Evolutionary conservation across 1,140 invertebrate species (phyloP).

Genomic region (Listronotus oregonensis): DNA sequence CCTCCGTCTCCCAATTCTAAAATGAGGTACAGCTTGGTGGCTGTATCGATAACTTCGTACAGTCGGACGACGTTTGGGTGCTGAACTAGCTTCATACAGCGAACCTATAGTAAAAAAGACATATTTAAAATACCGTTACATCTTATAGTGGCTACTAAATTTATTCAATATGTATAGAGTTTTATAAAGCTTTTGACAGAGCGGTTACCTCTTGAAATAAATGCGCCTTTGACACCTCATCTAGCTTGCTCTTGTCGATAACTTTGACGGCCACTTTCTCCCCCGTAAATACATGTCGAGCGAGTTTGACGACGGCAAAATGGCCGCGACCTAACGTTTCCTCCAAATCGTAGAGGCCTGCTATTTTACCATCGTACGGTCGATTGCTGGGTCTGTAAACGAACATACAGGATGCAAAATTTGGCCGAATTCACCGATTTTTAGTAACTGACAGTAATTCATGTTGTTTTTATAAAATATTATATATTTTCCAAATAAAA

Average conservation of each 20-base stretch:
- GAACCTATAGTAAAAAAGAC: conserved; percentile 67
- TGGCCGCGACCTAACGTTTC: conserved; percentile 93
- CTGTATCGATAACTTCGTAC: conserved; percentile 99
- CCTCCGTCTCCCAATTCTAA: conserved; percentile 98
- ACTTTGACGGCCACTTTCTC: conserved; percentile 96
- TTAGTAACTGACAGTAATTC: too few relatives aligned
- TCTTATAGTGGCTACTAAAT: too few relatives aligned
- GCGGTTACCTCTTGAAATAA: conserved; percentile 88
- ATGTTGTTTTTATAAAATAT: too few relatives aligned
- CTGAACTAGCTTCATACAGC: conserved; percentile 99
- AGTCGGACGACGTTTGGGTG: conserved; percentile 97
- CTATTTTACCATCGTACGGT: conserved; percentile 65
- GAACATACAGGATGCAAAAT: too few relatives aligned
- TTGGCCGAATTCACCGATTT: too few relatives aligned
- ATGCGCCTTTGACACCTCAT: conserved; percentile 94
- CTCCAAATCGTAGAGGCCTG: conserved; percentile 94
- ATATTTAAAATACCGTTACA: too few relatives aligned
- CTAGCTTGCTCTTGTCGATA: conserved; percentile 97
- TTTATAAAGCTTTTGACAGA: too few relatives aligned
- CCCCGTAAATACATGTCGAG: conserved; percentile 98
- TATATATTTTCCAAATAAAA: too few relatives aligned
- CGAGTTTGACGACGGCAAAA: conserved; percentile 98
- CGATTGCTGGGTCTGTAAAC: conserved; percentile 19
- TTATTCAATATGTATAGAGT: too few relatives aligned
- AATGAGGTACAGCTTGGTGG: conserved; percentile 93